Evolutionary conservation across 92 coral and sea anemone species (phyloP), one percentile per base, ranked within the genome.

Genomic region (Epizoanthus ramosus): DNA sequence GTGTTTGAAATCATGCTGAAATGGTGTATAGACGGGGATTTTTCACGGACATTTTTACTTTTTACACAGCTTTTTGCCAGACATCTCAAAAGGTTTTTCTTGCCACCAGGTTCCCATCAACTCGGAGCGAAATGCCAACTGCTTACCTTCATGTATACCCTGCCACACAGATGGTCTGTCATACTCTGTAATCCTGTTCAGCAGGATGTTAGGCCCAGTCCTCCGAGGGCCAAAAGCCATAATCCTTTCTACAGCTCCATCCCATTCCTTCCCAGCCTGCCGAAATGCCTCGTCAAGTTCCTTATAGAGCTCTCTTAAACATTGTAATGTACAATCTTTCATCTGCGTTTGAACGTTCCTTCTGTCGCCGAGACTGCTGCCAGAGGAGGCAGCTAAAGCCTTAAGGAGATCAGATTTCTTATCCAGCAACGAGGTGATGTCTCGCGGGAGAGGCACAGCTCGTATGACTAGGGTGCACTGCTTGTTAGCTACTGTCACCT

Each of bases 181-280:
- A 73, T 97, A 97, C 17, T 75, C 95, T 2, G 92, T 87, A 10
- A 94, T 84, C 85, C 92, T 87, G 64, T 94, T 97, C 69, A 97
- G 83, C 58, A 97, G 79, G 39, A 97, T 76, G 79, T 97, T 97
- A 12, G 97, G 92, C 0, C 99, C 99, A 79, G 90, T 87, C 70
- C 98, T 86, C 41, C 92, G 91, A 2, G 99, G 98, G 16, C 98
- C 99, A 87, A 96, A 96, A 22, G 99, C 93, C 99, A 97, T 94
- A 71, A 96, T 94, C 53, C 70, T 66, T 63, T 94, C 99, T 22
- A 86, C 94, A 8, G 92, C 94, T 4, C 91, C 95, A 14, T 88
- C 74, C 99, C 99, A 96, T 56, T 79, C 85, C 24, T 33, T 68
- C 1, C 97, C 99, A 53, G 96, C 94, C 67, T 94, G 93, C 33